Conservation (phyloP, 2,797 vertebrate species). For the Buphagus erythrorhynchus region DNA sequence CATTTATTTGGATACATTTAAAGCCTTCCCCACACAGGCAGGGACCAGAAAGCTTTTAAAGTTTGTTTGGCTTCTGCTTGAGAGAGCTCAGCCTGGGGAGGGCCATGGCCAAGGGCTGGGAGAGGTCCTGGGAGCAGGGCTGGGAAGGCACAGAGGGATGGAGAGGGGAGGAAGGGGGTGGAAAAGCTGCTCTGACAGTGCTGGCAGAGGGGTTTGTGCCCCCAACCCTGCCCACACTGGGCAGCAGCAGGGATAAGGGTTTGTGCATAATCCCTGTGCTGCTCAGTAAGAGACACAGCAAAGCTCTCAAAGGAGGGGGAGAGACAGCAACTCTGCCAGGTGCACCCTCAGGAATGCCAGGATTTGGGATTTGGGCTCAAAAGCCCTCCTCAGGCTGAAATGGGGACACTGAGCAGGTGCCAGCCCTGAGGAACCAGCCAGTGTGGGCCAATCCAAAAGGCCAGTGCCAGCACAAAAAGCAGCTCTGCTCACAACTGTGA, state of each 20-base stretch:
- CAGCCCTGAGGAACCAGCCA: not conserved
- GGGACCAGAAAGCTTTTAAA: not conserved
- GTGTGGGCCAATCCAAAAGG: not conserved
- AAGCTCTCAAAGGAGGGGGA: not conserved
- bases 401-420: not conserved
- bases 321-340: not conserved
- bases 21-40: not conserved
- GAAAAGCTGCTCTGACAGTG: not conserved
- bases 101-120: not conserved
- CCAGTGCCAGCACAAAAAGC: not conserved
- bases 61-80: constrained; percentile 8
- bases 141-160: not conserved
- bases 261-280: not conserved
- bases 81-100: not conserved
- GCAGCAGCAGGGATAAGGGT: accelerated
- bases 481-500: not conserved
- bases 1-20: not conserved
- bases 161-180: not conserved
- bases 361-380: not conserved
- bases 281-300: not conserved
- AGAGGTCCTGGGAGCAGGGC: not conserved
- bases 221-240: not conserved
- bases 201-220: not conserved
- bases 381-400: not conserved
- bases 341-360: not conserved